Percentiles rank a stretch among this genome's conserved stretches.
These are phyloP conservation scores for Parauchenoglanis ngamensis DNA, from an alignment of 2,797 vertebrate genomes.

Conservation along the genomic window DNA sequence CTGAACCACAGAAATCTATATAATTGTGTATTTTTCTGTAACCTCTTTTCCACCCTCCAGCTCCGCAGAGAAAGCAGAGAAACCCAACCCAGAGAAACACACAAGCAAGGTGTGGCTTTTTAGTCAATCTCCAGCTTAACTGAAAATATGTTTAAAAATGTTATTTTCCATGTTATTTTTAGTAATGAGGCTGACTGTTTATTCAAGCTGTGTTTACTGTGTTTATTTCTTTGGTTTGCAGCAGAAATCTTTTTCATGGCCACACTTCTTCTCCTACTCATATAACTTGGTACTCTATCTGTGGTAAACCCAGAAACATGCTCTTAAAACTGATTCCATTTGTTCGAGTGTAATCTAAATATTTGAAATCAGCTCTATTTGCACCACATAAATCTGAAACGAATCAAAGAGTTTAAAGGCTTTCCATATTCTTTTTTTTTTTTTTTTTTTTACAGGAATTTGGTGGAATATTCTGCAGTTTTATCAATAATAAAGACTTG, in stretches of 20 bases:
- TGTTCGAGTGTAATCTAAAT: neutral
- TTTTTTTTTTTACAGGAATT: neutral
- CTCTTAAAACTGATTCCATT: neutral
- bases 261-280: slow-evolving; percentile 77
- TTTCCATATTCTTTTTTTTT: neutral
- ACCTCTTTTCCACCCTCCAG: slow-evolving; percentile 67
- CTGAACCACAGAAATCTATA: neutral
- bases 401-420: neutral
- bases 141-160: no score
- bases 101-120: slow-evolving; percentile 81
- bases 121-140: neutral
- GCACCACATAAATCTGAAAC: neutral
- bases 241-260: slow-evolving; percentile 73
- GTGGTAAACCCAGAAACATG: neutral
- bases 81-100: slow-evolving; percentile 81
- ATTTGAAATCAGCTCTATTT: neutral
- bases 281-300: slow-evolving; percentile 75
- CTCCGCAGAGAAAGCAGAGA: slow-evolving; percentile 80
- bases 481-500: neutral
- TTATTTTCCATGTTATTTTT: neutral
- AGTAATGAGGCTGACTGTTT: neutral
- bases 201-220: neutral
- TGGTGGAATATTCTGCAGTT: neutral
- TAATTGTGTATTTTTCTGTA: slow-evolving; percentile 32
- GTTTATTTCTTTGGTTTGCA: slow-evolving; percentile 43